Conservation (phyloP, 37 sponge, comb jelly and placozoan genomes). For the Dysidea cf. avara region DNA sequence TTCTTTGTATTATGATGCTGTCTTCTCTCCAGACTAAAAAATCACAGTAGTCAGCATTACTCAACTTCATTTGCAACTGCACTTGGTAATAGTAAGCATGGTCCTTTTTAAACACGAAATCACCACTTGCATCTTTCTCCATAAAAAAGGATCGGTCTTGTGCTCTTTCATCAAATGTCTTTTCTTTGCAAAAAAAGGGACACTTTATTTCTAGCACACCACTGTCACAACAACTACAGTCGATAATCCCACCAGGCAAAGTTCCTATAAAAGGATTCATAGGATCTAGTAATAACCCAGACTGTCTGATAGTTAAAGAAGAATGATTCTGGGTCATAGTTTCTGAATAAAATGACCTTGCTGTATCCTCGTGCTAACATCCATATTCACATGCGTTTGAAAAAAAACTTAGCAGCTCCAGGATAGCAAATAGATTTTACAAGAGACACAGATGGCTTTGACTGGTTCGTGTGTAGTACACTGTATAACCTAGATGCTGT, state of each 20-base stretch:
- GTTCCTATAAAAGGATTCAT: slow-evolving; percentile 26
- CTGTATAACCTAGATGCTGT: slow-evolving; percentile 60
- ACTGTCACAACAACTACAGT: slow-evolving; percentile 37
- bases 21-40: slow-evolving; percentile 52
- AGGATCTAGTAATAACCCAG: slow-evolving; percentile 41
- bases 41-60: slow-evolving; percentile 40
- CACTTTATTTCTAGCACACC: slow-evolving; percentile 52
- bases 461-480: slow-evolving; percentile 11
- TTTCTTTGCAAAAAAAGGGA: slow-evolving; percentile 25
- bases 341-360: slow-evolving; percentile 10
- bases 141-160: slow-evolving; percentile 20
- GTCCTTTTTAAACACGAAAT: slow-evolving; percentile 8
- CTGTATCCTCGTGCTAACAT: slow-evolving; percentile 34
- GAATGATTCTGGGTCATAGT: slow-evolving; percentile 15
- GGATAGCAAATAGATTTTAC: slow-evolving; percentile 50
- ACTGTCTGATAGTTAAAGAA: background rate
- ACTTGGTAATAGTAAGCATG: slow-evolving; percentile 77
- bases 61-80: slow-evolving; percentile 47
- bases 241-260: slow-evolving; percentile 31
- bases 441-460: slow-evolving; percentile 43
- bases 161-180: slow-evolving; percentile 2
- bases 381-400: slow-evolving; percentile 37
- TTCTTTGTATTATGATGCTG: slow-evolving; percentile 13
- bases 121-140: slow-evolving; percentile 4
- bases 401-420: slow-evolving; percentile 9